Evolutionary conservation across 37 sponge, comb jelly and placozoan genomes (phyloP).

Genomic region (Aplysina aerophoba): DNA sequence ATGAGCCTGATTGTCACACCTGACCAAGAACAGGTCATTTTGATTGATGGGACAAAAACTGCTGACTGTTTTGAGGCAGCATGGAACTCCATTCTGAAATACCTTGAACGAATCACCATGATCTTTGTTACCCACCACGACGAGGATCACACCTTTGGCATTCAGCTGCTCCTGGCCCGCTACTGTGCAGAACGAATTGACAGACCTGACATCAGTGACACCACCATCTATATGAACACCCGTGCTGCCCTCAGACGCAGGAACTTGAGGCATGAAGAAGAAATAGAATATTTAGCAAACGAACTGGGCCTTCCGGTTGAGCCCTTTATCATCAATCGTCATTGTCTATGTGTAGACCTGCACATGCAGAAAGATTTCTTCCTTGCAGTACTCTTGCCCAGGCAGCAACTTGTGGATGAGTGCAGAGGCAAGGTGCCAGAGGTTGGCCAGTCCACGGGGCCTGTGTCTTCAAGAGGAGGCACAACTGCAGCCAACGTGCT

Average conservation of each 20-base stretch:
- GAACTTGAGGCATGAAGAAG: not conserved
- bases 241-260: not conserved
- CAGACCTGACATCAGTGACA: not conserved
- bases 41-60: conserved; percentile 6
- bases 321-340: no score
- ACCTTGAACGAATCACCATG: not conserved
- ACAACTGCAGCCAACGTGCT: conserved; percentile 5
- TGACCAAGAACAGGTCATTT: not conserved
- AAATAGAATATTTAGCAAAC: not conserved
- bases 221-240: not conserved
- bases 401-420: not conserved
- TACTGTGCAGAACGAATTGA: not conserved
- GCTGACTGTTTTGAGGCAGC: not conserved
- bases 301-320: not conserved
- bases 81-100: not conserved
- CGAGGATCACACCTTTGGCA: conserved; percentile 8
- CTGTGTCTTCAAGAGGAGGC: not conserved
- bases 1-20: conserved; percentile 16
- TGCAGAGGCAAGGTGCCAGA: not conserved
- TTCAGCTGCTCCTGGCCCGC: conserved; percentile 1
- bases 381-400: not conserved
- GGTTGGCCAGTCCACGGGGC: not conserved
- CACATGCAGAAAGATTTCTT: not conserved
- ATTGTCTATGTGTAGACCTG: no score
- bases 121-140: conserved; percentile 6